phyloP scores from a whole-genome alignment of 2,797 vertebrate species.

The Gymnothorax javanicus region DNA sequence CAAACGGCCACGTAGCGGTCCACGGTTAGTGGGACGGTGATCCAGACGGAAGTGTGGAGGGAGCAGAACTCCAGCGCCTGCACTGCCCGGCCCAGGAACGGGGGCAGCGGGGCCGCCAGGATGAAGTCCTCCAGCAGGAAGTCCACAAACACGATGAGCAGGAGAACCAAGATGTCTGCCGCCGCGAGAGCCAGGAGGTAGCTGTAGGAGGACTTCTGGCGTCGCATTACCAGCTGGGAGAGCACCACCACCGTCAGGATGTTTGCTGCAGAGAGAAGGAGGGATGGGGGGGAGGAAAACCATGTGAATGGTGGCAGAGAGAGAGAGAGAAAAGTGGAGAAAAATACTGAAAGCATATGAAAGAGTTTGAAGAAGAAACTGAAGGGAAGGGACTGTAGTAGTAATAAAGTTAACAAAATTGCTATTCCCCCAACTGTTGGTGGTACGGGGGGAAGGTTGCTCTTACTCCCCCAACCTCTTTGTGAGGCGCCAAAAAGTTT shows the following conservation, averaged over 20 bases:
- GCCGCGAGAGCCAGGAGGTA: slow-evolving; percentile 93
- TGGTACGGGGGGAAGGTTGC: no score
- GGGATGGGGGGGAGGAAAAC: not conserved
- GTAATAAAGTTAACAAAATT: no score
- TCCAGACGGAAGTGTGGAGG: slow-evolving; percentile 97
- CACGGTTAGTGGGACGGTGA: slow-evolving; percentile 90
- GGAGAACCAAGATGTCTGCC: slow-evolving; percentile 91
- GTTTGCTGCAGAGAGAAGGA: slow-evolving; percentile 78
- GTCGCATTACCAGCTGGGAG: slow-evolving; percentile 89
- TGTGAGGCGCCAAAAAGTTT: no score
- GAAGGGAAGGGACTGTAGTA: not conserved
- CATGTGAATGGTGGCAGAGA: not conserved
- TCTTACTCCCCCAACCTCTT: no score
- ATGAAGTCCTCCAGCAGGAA: slow-evolving; percentile 95
- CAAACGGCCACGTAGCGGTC: slow-evolving; percentile 95
- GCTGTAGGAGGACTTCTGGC: slow-evolving; percentile 98
- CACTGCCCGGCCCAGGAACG: slow-evolving; percentile 82
- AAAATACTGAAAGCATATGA: not conserved
- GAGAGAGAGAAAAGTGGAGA: not conserved
- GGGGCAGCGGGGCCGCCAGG: slow-evolving; percentile 82
- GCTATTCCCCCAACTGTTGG: no score
- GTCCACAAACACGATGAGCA: slow-evolving; percentile 95
- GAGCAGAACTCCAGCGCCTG: slow-evolving; percentile 94
- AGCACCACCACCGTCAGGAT: slow-evolving; percentile 95
- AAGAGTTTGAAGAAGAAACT: not conserved